These are phyloP conservation scores for Helicolenus hilgendorfi DNA, from an alignment of 2,797 vertebrate species.

Conservation along the genomic window DNA sequence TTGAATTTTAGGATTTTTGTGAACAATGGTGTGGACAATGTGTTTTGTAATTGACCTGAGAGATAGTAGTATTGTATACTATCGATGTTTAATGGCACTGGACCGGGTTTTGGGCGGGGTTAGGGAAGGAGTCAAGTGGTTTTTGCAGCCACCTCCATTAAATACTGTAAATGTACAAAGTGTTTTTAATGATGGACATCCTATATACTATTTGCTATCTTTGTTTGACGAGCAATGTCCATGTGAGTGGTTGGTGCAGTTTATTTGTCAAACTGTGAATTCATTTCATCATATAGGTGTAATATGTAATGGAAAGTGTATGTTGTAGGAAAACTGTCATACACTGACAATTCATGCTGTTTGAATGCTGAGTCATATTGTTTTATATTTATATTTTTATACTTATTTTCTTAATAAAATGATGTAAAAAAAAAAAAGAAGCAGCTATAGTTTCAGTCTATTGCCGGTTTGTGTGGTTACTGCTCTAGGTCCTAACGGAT, in stretches of 20 bases:
- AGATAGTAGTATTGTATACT: slow-evolving; percentile 92
- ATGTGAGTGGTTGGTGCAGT: slow-evolving; percentile 91
- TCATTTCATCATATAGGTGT: slow-evolving; percentile 91
- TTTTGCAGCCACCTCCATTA: slow-evolving; percentile 86
- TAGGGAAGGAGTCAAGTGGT: slow-evolving; percentile 65
- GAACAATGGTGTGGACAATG: slow-evolving; percentile 91
- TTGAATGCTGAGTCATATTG: slow-evolving; percentile 93
- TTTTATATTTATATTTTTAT: slow-evolving; percentile 99
- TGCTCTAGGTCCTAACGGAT: neutral
- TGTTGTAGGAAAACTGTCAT: slow-evolving; percentile 90
- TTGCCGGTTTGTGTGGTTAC: neutral
- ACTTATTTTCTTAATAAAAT: slow-evolving; percentile 99
- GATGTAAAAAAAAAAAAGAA: slow-evolving; percentile 61
- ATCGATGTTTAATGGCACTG: slow-evolving; percentile 88
- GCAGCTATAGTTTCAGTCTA: neutral
- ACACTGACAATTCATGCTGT: slow-evolving; percentile 88
- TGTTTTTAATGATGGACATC: slow-evolving; percentile 90
- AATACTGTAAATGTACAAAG: slow-evolving; percentile 90
- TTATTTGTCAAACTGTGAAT: slow-evolving; percentile 90
- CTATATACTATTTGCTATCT: slow-evolving; percentile 91
- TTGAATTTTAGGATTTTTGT: slow-evolving; percentile 92
- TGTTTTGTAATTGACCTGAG: slow-evolving; percentile 91
- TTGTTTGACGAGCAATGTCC: slow-evolving; percentile 89
- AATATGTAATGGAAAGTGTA: slow-evolving; percentile 90
- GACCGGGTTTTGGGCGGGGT: slow-evolving; percentile 52